Conservation (phyloP, 92 coral and sea anemone genomes). For the Galaxea fascicularis region DNA sequence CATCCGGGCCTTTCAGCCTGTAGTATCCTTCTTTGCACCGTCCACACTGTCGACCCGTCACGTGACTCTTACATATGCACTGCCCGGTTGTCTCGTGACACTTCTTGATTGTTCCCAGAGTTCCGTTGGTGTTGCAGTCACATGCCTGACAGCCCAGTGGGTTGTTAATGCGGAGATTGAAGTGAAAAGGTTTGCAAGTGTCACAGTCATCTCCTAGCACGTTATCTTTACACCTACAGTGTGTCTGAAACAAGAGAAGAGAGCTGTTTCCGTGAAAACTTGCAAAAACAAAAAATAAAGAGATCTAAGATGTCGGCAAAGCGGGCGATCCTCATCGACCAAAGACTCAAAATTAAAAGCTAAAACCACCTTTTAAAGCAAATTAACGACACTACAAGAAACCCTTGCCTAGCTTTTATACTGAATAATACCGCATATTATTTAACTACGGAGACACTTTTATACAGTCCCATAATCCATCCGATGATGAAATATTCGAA, state of each 20-base stretch:
- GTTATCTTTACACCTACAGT: conserved; percentile 89
- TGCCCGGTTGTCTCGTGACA: conserved; percentile 85
- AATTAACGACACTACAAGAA: background rate
- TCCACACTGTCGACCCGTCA: conserved; percentile 82
- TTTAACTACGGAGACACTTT: too few relatives aligned
- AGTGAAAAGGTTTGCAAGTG: conserved; percentile 82
- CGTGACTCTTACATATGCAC: conserved; percentile 90
- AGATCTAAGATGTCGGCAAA: background rate
- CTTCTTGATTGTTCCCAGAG: conserved; percentile 79
- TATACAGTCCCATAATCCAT: too few relatives aligned
- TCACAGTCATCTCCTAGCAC: conserved; percentile 89
- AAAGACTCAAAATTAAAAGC: too few relatives aligned
- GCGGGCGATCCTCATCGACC: too few relatives aligned
- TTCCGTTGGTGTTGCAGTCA: conserved; percentile 83
- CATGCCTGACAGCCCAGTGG: conserved; percentile 89
- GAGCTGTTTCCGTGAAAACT: too few relatives aligned
- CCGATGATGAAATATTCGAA: too few relatives aligned
- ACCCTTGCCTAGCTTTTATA: too few relatives aligned
- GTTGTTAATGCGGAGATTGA: conserved; percentile 76
- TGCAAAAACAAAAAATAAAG: background rate
- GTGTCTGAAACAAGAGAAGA: conserved; percentile 54
- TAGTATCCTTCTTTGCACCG: conserved; percentile 81
- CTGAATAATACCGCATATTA: too few relatives aligned
- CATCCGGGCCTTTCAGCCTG: conserved; percentile 60
- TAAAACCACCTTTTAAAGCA: background rate